phyloP scores from a whole-genome alignment of 2,797 vertebrate species.

The Scleropages formosus region DNA sequence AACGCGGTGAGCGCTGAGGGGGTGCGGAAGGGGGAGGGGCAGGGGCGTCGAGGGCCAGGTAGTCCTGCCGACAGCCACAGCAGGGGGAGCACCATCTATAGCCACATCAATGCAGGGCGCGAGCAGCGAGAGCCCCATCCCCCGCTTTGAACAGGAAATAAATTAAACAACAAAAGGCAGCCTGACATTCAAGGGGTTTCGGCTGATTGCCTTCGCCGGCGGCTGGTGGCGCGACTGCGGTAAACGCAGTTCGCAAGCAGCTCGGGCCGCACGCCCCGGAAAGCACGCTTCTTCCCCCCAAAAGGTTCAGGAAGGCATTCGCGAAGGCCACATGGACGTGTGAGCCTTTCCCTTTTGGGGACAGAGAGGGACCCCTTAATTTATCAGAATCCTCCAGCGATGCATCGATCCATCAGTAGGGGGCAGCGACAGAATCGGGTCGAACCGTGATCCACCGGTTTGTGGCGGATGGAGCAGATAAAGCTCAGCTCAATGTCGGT shows the following conservation, averaged over 20 bases:
- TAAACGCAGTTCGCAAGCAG: neutral
- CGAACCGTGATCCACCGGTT: no score
- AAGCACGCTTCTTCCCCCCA: no score
- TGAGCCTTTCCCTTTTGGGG: no score
- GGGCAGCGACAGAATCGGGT: no score
- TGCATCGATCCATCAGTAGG: no score
- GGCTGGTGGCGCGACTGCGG: neutral
- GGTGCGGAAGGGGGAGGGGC: neutral
- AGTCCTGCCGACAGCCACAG: conserved; percentile 15
- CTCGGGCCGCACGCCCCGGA: no score
- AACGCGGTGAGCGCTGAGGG: neutral
- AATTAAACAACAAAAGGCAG: conserved; percentile 26
- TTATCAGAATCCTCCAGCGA: no score
- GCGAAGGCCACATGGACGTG: no score
- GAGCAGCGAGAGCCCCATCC: conserved; percentile 1
- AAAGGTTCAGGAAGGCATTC: no score
- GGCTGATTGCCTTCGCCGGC: neutral
- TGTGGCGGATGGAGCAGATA: no score
- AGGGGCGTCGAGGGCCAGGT: neutral
- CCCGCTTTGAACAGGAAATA: conserved; percentile 24
- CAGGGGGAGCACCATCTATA: conserved; percentile 9
- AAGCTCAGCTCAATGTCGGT: no score
- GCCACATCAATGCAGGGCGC: conserved; percentile 17
- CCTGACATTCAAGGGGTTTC: conserved; percentile 24
- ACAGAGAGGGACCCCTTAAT: no score